These are phyloP conservation scores for Trilocha varians DNA, from an alignment of 2,888 invertebrate species.

Conservation along the genomic window DNA sequence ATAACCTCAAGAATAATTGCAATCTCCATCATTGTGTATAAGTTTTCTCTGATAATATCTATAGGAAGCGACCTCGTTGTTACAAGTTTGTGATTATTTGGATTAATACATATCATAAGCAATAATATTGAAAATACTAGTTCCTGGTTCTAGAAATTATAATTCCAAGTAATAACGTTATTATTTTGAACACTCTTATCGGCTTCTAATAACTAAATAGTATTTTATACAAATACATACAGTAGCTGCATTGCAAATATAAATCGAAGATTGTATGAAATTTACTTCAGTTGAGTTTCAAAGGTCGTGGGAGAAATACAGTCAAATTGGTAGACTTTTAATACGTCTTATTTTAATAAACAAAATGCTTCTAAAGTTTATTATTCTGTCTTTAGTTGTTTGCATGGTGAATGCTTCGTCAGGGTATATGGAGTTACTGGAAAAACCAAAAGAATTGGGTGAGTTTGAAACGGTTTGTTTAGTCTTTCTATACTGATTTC, in stretches of 20 bases:
- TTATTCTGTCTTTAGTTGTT: slow-evolving; percentile 3
- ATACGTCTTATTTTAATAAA: neutral
- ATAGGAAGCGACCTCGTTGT: no score
- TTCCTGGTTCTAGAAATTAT: no score
- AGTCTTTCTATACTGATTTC: no score
- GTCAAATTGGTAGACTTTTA: neutral
- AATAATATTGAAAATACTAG: no score
- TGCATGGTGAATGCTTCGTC: slow-evolving; percentile 4
- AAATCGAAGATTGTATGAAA: slow-evolving; percentile 33
- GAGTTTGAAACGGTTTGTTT: slow-evolving; percentile 2
- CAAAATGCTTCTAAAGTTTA: slow-evolving; percentile 4
- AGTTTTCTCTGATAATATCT: no score
- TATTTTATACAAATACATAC: slow-evolving; percentile 3
- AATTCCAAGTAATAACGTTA: no score
- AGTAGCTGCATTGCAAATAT: slow-evolving; percentile 36
- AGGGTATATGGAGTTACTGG: neutral
- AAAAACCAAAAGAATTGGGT: slow-evolving; percentile 4
- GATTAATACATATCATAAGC: no score
- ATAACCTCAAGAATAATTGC: no score
- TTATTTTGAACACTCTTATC: no score
- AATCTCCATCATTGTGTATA: no score
- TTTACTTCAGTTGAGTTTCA: slow-evolving; percentile 35
- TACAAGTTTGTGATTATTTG: no score
- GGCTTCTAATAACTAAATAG: no score
- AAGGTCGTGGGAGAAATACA: slow-evolving; percentile 13